Conservation (phyloP, 1,140 invertebrate species). For the Meloidogyne floridensis region DNA sequence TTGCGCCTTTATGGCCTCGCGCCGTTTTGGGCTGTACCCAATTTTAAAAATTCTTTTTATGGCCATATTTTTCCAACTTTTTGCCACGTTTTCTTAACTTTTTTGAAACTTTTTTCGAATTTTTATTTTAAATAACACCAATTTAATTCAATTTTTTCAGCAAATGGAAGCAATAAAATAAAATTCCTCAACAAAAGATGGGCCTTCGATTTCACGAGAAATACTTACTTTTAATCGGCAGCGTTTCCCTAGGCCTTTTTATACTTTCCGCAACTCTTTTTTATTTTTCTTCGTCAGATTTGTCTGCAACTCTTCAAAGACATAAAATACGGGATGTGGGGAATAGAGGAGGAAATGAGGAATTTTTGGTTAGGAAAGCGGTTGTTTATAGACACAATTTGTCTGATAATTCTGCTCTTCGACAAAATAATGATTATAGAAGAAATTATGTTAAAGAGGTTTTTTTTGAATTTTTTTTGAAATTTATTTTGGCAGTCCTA, state of each 20-base stretch:
- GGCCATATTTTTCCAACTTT: not conserved
- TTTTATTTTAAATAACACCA: too few species aligned
- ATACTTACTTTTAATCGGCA: constrained; percentile 36
- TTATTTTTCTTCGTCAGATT: constrained; percentile 12
- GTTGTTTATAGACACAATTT: not conserved
- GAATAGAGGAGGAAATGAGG: not conserved
- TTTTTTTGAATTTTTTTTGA: constrained; percentile 12
- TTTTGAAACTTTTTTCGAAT: too few species aligned
- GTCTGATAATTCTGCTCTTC: not conserved
- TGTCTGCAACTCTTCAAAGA: not conserved
- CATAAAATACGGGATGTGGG: not conserved
- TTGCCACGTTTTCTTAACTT: not conserved
- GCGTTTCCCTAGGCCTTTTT: constrained; percentile 25
- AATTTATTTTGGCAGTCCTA: not conserved
- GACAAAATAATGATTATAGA: constrained; percentile 33
- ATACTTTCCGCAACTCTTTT: constrained; percentile 9
- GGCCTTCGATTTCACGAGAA: constrained; percentile 39
- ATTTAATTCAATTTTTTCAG: not conserved
- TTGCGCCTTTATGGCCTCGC: too few species aligned
- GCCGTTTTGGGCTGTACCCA: too few species aligned
- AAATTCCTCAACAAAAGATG: constrained; percentile 6
- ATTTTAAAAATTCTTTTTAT: too few species aligned
- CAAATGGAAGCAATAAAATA: not conserved
- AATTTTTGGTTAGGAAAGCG: not conserved
- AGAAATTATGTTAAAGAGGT: constrained; percentile 44